Evolutionary conservation across 1,140 invertebrate genomes (phyloP).

Genomic region (Temnothorax curvispinosus): DNA sequence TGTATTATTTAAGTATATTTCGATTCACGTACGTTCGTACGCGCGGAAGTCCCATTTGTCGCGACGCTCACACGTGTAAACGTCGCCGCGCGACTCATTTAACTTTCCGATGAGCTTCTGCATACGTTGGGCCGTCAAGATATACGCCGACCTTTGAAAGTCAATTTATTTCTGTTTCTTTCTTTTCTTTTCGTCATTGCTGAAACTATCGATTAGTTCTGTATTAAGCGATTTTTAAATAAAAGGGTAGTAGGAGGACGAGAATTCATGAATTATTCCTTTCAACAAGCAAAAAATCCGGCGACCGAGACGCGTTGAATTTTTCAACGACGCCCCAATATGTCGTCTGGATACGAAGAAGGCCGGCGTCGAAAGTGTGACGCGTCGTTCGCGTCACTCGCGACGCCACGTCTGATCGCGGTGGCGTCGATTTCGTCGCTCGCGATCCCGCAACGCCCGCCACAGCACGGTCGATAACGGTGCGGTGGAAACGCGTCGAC

Average conservation of each 20-base stretch:
- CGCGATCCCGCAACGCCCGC: slow-evolving; percentile 59
- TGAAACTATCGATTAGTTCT: background rate
- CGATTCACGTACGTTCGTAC: background rate
- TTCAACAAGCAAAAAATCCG: background rate
- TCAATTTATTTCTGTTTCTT: background rate
- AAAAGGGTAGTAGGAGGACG: no score
- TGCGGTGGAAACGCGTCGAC: slow-evolving; percentile 72
- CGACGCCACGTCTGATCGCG: background rate
- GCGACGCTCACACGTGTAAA: background rate
- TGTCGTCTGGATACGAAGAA: no score
- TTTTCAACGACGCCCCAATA: background rate
- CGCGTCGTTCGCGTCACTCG: background rate
- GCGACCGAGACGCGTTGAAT: background rate
- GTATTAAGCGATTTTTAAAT: background rate
- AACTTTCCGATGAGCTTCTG: background rate
- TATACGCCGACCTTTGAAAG: background rate
- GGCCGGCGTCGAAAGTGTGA: background rate
- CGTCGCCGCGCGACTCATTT: background rate
- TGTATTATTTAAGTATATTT: background rate
- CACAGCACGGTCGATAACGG: slow-evolving; percentile 69
- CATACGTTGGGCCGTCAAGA: background rate
- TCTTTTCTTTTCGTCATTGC: background rate
- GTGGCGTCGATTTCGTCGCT: slow-evolving; percentile 64
- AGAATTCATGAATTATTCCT: background rate
- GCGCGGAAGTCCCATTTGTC: background rate